Evolutionary conservation across 2,888 invertebrate species (phyloP).

Genomic region (Eutolmus rufibarbis): DNA sequence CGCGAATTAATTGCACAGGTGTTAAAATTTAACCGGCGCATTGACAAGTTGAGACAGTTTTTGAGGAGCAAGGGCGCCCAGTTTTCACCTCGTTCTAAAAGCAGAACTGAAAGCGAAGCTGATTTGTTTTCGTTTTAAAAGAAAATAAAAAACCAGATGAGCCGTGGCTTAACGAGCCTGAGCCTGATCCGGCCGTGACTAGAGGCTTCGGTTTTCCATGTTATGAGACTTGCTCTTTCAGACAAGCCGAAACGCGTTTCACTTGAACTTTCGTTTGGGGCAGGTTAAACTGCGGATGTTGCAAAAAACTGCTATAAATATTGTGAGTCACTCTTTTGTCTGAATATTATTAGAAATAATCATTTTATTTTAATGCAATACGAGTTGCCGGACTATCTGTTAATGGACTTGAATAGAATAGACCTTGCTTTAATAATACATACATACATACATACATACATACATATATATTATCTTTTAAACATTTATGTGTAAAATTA

Average conservation of each 20-base stretch:
- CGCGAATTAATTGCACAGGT: not conserved
- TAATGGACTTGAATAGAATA: too few species aligned
- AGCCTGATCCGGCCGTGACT: not conserved
- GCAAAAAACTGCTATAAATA: not conserved
- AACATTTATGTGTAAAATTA: too few species aligned
- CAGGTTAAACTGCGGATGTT: not conserved
- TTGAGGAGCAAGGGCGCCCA: slow-evolving; percentile 23
- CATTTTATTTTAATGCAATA: not conserved
- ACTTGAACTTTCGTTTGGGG: not conserved
- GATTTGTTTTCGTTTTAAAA: not conserved
- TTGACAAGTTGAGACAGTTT: not conserved
- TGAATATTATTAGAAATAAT: not conserved
- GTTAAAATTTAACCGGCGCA: not conserved
- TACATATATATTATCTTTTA: too few species aligned
- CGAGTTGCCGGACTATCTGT: too few species aligned
- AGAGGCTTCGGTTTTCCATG: not conserved
- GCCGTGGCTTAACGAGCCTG: not conserved
- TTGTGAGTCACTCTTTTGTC: not conserved
- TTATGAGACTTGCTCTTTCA: not conserved
- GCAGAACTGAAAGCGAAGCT: not conserved
- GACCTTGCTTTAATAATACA: too few species aligned
- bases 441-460: too few species aligned
- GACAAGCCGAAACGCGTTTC: not conserved
- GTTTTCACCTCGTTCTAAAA: slow-evolving; percentile 32
- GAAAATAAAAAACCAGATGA: not conserved